Evolutionary conservation across 2,113 vertebrate species (phyloP).

Genomic region (Silurus glanis): DNA sequence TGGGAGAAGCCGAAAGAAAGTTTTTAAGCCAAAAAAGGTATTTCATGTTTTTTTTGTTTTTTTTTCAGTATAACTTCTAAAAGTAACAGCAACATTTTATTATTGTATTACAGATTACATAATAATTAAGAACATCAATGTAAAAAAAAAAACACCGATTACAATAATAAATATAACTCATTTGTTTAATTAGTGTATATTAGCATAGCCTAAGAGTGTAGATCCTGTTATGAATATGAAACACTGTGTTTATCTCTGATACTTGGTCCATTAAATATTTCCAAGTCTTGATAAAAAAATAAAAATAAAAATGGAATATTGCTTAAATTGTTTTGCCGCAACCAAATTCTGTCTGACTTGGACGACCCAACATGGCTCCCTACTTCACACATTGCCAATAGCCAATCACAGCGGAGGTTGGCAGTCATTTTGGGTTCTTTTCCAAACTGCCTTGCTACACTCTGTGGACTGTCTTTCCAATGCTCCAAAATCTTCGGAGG

Average conservation of each 20-base stretch:
- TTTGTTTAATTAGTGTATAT: background rate
- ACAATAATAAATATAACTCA: no score
- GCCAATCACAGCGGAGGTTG: constrained; percentile 10
- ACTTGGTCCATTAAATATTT: background rate
- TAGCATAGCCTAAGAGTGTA: background rate
- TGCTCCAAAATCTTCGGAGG: background rate
- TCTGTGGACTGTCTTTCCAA: constrained; percentile 10
- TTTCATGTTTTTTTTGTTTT: no score
- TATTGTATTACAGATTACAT: no score
- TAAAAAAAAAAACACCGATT: no score
- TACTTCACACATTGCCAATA: background rate
- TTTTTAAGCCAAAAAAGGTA: no score
- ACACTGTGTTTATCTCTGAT: background rate
- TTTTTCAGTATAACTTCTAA: no score
- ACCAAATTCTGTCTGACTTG: background rate
- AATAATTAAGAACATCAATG: no score
- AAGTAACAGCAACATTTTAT: no score
- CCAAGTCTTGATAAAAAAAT: background rate
- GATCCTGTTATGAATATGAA: background rate
- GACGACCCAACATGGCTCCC: constrained; percentile 1
- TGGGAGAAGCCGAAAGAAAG: no score
- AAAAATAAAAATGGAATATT: background rate
- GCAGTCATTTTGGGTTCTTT: background rate
- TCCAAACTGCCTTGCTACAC: constrained; percentile 1
- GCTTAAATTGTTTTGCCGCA: background rate